phyloP scores from a whole-genome alignment of 2,797 vertebrate species.

The Chromis chromis region DNA sequence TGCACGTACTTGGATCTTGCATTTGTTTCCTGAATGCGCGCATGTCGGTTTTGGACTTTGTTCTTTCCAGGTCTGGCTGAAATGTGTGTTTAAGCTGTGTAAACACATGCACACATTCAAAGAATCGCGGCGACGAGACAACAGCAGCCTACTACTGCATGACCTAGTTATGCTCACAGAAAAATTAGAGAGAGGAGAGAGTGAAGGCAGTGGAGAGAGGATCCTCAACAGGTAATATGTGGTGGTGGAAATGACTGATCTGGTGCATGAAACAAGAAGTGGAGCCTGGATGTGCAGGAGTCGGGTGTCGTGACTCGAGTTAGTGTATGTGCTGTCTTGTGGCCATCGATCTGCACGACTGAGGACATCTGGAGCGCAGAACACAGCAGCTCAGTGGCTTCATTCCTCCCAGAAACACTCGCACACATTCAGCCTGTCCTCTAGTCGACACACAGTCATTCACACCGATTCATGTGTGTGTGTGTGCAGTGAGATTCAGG shows the following conservation, averaged over 20 bases:
- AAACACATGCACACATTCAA: slow-evolving; percentile 64
- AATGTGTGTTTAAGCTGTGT: slow-evolving; percentile 73
- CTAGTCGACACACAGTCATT: slow-evolving; percentile 56
- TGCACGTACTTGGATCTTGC: slow-evolving; percentile 45
- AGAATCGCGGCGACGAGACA: slow-evolving; percentile 53
- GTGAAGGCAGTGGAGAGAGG: slow-evolving; percentile 15
- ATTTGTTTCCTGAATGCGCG: slow-evolving; percentile 51
- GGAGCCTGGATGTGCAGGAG: slow-evolving; percentile 15
- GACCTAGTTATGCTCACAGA: slow-evolving; percentile 73
- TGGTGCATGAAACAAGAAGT: background rate
- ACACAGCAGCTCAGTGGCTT: slow-evolving; percentile 33
- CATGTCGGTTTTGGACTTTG: slow-evolving; percentile 66
- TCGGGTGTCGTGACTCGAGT: slow-evolving; percentile 60
- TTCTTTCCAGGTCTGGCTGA: slow-evolving; percentile 65
- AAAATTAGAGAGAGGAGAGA: slow-evolving; percentile 44
- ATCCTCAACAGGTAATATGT: slow-evolving; percentile 30
- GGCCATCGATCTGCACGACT: slow-evolving; percentile 70
- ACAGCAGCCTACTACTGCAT: slow-evolving; percentile 63
- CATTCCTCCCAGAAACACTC: slow-evolving; percentile 39
- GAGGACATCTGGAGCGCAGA: slow-evolving; percentile 77
- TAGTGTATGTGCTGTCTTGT: slow-evolving; percentile 61
- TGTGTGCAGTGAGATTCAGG: slow-evolving; percentile 77
- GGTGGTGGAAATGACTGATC: slow-evolving; percentile 8
- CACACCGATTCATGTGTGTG: slow-evolving; percentile 43
- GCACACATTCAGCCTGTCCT: slow-evolving; percentile 31